Evolutionary conservation across 2,113 vertebrate species (phyloP).

Genomic region (Hemichromis elongatus): DNA sequence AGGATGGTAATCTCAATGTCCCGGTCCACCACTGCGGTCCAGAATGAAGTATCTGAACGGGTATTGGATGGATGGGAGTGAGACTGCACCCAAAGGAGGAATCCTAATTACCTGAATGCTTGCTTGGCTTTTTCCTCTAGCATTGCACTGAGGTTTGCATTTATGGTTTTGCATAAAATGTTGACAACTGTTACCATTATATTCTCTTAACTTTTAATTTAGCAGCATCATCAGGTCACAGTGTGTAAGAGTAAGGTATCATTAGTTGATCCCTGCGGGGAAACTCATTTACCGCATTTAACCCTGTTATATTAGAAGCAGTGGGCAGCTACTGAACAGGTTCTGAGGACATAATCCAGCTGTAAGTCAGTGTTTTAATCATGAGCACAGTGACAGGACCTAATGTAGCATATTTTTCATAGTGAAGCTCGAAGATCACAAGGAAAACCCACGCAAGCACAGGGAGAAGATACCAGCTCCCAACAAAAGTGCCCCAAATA

Average conservation of each 20-base stretch:
- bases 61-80: not conserved
- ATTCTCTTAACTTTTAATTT: not conserved
- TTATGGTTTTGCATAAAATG: not conserved
- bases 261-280: not conserved
- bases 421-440: fast-evolving
- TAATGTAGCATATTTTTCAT: not conserved
- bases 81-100: not conserved
- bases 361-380: not conserved
- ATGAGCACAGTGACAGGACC: not conserved
- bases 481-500: not conserved
- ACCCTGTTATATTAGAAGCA: not conserved
- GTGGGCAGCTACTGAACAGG: not conserved
- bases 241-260: not conserved
- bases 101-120: not conserved
- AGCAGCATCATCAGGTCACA: not conserved
- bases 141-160: not conserved
- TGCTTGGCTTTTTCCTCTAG: not conserved
- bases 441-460: fast-evolving
- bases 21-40: not conserved
- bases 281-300: not conserved
- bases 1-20: not conserved
- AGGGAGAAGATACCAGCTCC: not conserved
- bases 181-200: not conserved
- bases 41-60: not conserved
- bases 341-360: not conserved